phyloP scores from a whole-genome alignment of 1,140 invertebrate species.

The Magallana gigas region DNA sequence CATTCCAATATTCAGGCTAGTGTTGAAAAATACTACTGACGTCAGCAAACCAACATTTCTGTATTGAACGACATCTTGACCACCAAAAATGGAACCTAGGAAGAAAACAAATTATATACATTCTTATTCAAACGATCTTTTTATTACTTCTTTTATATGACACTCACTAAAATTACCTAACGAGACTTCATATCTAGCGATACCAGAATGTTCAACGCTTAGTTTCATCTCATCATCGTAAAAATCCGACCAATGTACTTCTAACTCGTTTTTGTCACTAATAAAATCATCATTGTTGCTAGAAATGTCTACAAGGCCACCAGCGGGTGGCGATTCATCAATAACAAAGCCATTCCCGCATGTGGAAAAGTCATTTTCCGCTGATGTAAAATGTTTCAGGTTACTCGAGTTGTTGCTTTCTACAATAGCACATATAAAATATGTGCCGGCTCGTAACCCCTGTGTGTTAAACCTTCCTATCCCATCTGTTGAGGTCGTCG shows the following conservation, averaged over 20 bases:
- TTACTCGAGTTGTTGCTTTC: background rate
- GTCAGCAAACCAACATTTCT: slow-evolving; percentile 42
- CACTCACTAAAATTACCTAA: slow-evolving; percentile 21
- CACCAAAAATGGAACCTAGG: slow-evolving; percentile 42
- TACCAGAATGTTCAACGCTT: background rate
- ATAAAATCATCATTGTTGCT: slow-evolving; percentile 46
- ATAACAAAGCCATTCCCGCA: slow-evolving; percentile 59
- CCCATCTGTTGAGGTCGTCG: background rate
- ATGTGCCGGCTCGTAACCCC: background rate
- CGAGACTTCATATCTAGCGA: slow-evolving; percentile 4
- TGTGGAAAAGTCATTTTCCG: background rate
- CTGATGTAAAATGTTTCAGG: background rate
- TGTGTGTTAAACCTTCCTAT: slow-evolving; percentile 20
- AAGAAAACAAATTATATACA: background rate
- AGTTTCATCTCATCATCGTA: slow-evolving; percentile 41
- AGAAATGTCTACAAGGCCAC: slow-evolving; percentile 45
- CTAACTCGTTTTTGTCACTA: background rate
- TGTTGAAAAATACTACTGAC: slow-evolving; percentile 13
- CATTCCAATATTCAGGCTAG: slow-evolving; percentile 41
- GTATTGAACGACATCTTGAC: slow-evolving; percentile 40
- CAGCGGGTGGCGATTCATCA: slow-evolving; percentile 47
- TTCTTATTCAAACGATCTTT: background rate
- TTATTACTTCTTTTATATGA: background rate
- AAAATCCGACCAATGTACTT: slow-evolving; percentile 51
- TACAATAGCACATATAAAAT: slow-evolving; percentile 42